Conservation (phyloP, 2,797 vertebrate species). For the Coccyzus lansbergi region DNA sequence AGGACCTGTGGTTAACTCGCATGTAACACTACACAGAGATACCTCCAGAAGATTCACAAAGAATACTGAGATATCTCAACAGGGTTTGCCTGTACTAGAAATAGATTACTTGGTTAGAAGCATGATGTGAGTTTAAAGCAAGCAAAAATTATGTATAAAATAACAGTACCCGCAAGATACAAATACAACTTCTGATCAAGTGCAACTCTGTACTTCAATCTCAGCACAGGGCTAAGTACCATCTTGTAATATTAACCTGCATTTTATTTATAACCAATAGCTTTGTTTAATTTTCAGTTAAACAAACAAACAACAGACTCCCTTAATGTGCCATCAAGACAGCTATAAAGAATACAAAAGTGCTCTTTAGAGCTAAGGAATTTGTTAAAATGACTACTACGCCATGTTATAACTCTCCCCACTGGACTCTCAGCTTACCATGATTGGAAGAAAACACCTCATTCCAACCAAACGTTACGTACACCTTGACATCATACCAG, state of each 20-base stretch:
- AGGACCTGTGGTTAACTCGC: background rate
- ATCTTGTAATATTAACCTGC: background rate
- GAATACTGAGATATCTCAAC: background rate
- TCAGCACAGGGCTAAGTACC: background rate
- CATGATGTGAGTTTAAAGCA: background rate
- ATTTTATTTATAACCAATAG: background rate
- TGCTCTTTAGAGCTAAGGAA: background rate
- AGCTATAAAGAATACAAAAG: background rate
- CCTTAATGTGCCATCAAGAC: background rate
- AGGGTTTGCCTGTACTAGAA: background rate
- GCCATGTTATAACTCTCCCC: background rate
- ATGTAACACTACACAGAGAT: background rate
- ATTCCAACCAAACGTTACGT: background rate
- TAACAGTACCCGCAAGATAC: background rate
- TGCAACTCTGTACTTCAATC: background rate
- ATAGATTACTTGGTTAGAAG: background rate
- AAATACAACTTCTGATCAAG: background rate
- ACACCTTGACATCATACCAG: background rate
- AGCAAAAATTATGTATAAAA: background rate
- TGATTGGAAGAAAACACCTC: background rate
- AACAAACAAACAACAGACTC: background rate
- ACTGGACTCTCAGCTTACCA: background rate
- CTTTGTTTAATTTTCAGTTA: background rate
- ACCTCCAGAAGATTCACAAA: background rate
- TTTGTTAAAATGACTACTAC: background rate